Conservation (phyloP, 2,797 vertebrate genomes). For the Sebastes cheni region DNA sequence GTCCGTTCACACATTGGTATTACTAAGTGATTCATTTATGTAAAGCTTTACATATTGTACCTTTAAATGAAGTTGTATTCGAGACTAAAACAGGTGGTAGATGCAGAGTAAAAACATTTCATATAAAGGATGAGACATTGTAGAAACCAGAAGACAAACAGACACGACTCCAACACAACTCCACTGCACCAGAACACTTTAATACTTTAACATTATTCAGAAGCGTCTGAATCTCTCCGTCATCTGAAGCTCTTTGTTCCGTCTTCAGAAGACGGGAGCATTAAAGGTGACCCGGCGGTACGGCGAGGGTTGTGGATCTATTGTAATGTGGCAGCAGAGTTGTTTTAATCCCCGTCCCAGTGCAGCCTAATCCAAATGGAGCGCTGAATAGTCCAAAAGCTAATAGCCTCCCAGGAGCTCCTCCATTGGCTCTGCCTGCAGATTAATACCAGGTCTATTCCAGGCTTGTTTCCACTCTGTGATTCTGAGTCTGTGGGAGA, state of each 20-base stretch:
- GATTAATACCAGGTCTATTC: slow-evolving; percentile 63
- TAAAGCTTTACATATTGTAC: too few species aligned
- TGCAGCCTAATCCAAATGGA: slow-evolving; percentile 73
- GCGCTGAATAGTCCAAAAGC: slow-evolving; percentile 68
- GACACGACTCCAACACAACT: too few species aligned
- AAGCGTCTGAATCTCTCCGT: background rate
- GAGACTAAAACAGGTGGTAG: background rate
- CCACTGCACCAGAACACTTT: background rate
- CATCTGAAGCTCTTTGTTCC: slow-evolving; percentile 38
- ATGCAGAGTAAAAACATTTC: background rate
- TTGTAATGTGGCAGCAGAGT: slow-evolving; percentile 64
- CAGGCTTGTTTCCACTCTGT: slow-evolving; percentile 43
- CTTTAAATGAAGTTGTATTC: background rate
- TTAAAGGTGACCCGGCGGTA: slow-evolving; percentile 42
- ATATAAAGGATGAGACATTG: background rate
- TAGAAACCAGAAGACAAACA: too few species aligned
- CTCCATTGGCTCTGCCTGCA: slow-evolving; percentile 52
- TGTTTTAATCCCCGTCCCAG: slow-evolving; percentile 68
- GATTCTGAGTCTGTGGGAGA: slow-evolving; percentile 16
- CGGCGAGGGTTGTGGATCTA: slow-evolving; percentile 34
- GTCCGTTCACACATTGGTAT: too few species aligned
- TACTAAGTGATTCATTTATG: too few species aligned
- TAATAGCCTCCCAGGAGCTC: slow-evolving; percentile 65
- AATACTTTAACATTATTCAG: background rate
- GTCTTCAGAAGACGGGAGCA: background rate